Base-by-base conservation (phyloP, 2,888 invertebrate species). In the Plemyria rubiginata region DNA sequence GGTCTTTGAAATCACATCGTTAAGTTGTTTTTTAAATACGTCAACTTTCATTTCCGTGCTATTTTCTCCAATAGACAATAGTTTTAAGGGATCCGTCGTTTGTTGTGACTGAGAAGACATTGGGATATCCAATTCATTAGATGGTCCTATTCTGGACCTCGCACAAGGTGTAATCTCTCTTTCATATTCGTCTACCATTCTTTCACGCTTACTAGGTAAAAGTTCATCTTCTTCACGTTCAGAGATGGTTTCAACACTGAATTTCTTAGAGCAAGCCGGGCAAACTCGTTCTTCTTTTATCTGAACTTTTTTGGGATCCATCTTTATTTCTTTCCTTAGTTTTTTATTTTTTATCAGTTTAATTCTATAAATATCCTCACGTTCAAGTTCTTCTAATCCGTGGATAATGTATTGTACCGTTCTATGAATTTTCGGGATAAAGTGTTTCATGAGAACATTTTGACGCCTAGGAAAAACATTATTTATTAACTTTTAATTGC, bases 311-410 rank as follows among this genome's bases (percentile, higher is more conserved):
- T 38, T 46, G 9, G 0, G n/a, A 12, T 15, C 15, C 16, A 13
- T 55, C 38, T n/a, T 36, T 28, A 12, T 48, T 53, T 8, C 16
- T 36, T 64, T 54, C 72, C 76, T 50, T 65, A 70, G 1, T 67
- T 68, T 68, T 76, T 75, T 2, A 77, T 61, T n/a, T 56, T 74
- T 80, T 11, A 57, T 45, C 32, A 57, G 29, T 61, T 81, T 82
- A 4, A 82, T 72, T 67, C 80, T 76, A 46, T 69, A 74, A 49
- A 78, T 70, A 56, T 84, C 83, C 65, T 86, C 82, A 66, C 82
- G 72, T 1, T 70, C 78, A 15, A 74, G 54, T 55, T 85, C 84
- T 70, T 86, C 81, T 9, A 85, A 56, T 62, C 81, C 81, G 12
- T 66, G 45, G 4, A 72, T 0, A 36, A 85, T 80, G 53, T 82